Percentiles rank a stretch among this genome's conserved stretches.
phyloP scores from a whole-genome alignment of 2,113 vertebrate genomes.

The Caracal caracal region DNA sequence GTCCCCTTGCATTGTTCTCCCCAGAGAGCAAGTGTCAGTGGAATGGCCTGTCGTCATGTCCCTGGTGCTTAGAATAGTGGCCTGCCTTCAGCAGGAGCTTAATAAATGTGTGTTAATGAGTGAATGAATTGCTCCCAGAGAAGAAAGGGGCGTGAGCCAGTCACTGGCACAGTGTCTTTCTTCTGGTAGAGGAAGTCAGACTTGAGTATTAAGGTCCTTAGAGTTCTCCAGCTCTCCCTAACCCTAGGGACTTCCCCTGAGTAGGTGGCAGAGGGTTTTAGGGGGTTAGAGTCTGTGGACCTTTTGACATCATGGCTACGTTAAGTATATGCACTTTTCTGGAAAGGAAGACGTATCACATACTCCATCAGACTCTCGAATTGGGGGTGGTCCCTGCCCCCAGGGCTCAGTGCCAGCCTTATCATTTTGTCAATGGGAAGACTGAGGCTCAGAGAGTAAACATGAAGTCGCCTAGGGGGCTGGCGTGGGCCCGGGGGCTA shows the following conservation, averaged over 20 bases:
- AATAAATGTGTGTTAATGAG: neutral
- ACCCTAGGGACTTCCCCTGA: neutral
- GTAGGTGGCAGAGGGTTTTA: neutral
- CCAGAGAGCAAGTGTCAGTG: neutral
- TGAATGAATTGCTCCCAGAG: neutral
- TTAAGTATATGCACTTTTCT: neutral
- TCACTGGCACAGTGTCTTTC: neutral
- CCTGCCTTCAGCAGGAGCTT: neutral
- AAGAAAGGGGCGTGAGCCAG: neutral
- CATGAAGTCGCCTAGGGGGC: neutral
- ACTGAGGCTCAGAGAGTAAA: neutral
- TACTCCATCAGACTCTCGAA: neutral
- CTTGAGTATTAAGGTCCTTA: neutral
- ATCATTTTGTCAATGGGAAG: neutral
- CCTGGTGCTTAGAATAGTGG: neutral
- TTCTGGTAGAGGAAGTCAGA: neutral
- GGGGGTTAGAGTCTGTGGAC: neutral
- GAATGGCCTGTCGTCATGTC: neutral
- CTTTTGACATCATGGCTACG: neutral
- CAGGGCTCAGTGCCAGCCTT: too few species aligned
- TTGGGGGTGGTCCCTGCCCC: neutral
- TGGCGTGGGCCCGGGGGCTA: fast-evolving
- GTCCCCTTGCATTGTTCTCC: neutral
- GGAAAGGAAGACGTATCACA: neutral
- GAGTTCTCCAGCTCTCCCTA: neutral